These are phyloP conservation scores for Oncorhynchus nerka DNA, from an alignment of 2,113 vertebrate species.

Conservation along the genomic window DNA sequence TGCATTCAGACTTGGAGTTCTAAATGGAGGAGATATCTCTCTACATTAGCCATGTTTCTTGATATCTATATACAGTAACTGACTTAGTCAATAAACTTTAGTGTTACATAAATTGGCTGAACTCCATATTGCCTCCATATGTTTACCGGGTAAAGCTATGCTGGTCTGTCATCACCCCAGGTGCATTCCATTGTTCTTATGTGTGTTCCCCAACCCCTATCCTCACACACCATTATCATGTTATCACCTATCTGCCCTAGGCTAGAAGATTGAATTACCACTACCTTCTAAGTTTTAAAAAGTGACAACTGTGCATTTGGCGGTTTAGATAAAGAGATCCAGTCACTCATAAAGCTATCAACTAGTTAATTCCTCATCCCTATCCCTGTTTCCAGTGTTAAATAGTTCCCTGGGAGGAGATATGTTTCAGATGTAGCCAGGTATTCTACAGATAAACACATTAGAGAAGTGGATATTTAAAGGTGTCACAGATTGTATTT, in stretches of 20 bases:
- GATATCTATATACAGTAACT: no score
- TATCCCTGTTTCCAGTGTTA: neutral
- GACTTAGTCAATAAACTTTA: no score
- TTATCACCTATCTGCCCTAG: conserved; percentile 34
- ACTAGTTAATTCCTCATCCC: neutral
- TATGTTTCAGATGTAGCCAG: neutral
- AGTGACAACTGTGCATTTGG: neutral
- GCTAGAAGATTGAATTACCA: conserved; percentile 33
- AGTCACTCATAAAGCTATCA: neutral
- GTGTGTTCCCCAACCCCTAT: no score
- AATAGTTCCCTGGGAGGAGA: neutral
- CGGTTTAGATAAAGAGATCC: neutral
- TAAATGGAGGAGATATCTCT: no score
- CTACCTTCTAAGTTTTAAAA: conserved; percentile 11
- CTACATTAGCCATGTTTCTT: no score
- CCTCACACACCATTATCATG: neutral
- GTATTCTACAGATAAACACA: neutral
- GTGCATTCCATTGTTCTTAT: neutral
- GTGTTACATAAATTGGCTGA: no score
- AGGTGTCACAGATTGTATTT: neutral
- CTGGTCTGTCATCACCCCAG: neutral
- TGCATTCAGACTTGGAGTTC: no score
- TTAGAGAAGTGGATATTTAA: neutral
- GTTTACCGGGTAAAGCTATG: no score
- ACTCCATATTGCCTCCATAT: no score